Percentiles rank a stretch among this genome's conserved stretches.
Evolutionary conservation across 2,113 vertebrate species (phyloP).

Genomic region (Campylomormyrus tamandua): DNA sequence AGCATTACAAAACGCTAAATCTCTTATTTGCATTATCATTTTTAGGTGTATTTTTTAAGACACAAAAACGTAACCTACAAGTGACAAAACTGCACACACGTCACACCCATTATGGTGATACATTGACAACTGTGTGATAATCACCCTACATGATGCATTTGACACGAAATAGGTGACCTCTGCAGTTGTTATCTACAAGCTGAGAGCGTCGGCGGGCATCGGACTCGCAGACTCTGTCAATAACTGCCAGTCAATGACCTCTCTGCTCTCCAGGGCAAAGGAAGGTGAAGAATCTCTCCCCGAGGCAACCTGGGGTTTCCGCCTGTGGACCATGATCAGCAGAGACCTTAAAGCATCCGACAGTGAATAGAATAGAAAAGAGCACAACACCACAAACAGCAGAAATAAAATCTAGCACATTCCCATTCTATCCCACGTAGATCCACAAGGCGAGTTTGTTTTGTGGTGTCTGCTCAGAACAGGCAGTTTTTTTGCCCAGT

Average conservation of each 20-base stretch:
- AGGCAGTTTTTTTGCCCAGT: background rate
- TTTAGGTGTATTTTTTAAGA: conserved; percentile 36
- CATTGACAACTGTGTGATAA: conserved; percentile 22
- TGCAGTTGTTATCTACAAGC: conserved; percentile 11
- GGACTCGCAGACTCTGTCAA: background rate
- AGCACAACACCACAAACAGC: background rate
- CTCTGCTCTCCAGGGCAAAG: background rate
- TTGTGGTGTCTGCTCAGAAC: background rate
- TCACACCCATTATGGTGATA: conserved; percentile 36
- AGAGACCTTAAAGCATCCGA: background rate
- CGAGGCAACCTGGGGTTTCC: background rate
- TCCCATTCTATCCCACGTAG: background rate
- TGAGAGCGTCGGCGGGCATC: background rate
- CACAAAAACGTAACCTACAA: conserved; percentile 33
- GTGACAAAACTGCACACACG: conserved; percentile 37
- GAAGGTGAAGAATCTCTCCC: background rate
- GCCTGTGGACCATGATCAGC: background rate
- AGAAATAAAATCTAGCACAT: background rate
- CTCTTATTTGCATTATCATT: conserved; percentile 15
- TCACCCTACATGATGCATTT: conserved; percentile 16
- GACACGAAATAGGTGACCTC: conserved; percentile 11
- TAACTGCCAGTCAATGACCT: background rate
- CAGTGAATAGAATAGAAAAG: background rate
- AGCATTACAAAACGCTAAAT: background rate
- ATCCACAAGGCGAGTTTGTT: background rate